A percentile compares a stretch with the other conserved stretches of the same genome.
Evolutionary conservation across 2,888 invertebrate genomes (phyloP).

Genomic region (Cremastinae sp.): DNA sequence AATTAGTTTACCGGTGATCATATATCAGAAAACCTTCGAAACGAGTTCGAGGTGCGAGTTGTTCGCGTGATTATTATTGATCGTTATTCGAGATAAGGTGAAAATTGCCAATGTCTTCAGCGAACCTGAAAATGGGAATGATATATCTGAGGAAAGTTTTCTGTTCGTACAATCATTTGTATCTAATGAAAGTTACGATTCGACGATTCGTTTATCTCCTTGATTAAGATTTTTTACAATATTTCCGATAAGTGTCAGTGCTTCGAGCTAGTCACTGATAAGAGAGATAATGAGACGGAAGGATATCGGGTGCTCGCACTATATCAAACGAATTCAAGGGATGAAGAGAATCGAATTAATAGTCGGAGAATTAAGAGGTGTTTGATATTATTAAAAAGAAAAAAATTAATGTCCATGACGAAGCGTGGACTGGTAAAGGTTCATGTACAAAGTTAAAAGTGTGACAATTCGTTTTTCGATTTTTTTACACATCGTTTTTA

Average conservation of each 20-base stretch:
- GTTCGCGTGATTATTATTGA: background rate
- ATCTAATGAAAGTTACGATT: constrained; percentile 38
- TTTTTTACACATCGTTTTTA: constrained; percentile 1
- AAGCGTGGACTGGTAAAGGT: no score
- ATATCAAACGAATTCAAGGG: background rate
- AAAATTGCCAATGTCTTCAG: background rate
- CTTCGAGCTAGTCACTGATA: constrained; percentile 36
- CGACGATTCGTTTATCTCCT: constrained; percentile 31
- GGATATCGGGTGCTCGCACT: constrained; percentile 17
- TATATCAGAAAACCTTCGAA: background rate
- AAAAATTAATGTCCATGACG: background rate
- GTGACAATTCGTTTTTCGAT: constrained; percentile 13
- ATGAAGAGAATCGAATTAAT: background rate
- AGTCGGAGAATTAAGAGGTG: background rate
- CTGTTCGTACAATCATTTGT: constrained; percentile 51
- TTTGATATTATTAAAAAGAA: background rate
- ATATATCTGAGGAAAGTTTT: constrained; percentile 33
- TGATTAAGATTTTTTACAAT: constrained; percentile 43
- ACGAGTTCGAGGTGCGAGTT: no score
- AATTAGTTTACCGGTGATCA: constrained; percentile 46
- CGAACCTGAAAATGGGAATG: background rate
- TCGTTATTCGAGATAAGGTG: background rate
- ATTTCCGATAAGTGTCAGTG: constrained; percentile 16
- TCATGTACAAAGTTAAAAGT: background rate
- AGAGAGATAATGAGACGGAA: constrained; percentile 12